Evolutionary conservation across 2,888 invertebrate species (phyloP).

Genomic region (Troides oblongomaculatus): DNA sequence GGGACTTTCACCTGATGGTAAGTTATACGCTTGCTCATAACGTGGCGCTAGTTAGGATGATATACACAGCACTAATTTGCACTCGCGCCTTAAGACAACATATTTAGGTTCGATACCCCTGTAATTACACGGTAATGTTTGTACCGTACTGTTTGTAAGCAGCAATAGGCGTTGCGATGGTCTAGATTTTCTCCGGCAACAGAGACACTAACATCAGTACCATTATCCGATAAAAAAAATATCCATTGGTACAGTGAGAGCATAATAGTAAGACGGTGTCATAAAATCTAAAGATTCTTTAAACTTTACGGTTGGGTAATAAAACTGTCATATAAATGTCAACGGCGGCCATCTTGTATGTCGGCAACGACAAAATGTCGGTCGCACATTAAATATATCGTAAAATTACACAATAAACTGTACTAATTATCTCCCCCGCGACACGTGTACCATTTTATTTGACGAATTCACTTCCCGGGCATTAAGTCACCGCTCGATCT

Average conservation of each 20-base stretch:
- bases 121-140: no score
- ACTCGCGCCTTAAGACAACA: no score
- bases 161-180: no score
- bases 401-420: slow-evolving; percentile 41
- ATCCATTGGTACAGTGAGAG: background rate
- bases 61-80: no score
- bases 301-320: slow-evolving; percentile 8
- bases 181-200: no score
- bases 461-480: slow-evolving; percentile 38
- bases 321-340: slow-evolving; percentile 23
- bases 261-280: background rate
- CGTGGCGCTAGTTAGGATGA: no score
- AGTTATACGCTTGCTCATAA: no score
- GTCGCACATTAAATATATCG: slow-evolving; percentile 35
- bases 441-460: slow-evolving; percentile 41
- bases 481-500: slow-evolving; percentile 35
- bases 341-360: slow-evolving; percentile 25
- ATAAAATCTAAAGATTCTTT: slow-evolving; percentile 9
- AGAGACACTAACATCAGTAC: no score
- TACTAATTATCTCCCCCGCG: slow-evolving; percentile 37
- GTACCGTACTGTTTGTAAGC: no score
- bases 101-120: no score
- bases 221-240: background rate
- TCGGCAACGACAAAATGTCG: slow-evolving; percentile 23
- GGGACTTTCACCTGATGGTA: no score